Conservation (phyloP, 1,140 invertebrate genomes). For the Megathymus violae region DNA sequence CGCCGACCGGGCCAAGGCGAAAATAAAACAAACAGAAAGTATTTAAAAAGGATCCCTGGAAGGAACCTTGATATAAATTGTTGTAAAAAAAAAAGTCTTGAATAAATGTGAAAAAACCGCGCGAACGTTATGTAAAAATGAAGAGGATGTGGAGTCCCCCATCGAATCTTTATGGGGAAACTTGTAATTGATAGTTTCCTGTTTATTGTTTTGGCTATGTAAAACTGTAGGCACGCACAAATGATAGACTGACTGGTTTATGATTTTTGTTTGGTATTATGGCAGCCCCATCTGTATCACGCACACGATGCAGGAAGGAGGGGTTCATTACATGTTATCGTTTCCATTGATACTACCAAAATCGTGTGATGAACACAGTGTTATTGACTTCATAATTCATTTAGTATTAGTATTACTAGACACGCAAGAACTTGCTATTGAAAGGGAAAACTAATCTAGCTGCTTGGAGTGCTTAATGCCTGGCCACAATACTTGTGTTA, state of each 20-base stretch:
- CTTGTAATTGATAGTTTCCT: slow-evolving; percentile 69
- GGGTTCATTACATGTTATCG: slow-evolving; percentile 55
- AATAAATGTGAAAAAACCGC: slow-evolving; percentile 49
- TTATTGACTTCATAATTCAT: slow-evolving; percentile 72
- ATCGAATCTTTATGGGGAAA: slow-evolving; percentile 70
- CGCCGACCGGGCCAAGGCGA: slow-evolving; percentile 59
- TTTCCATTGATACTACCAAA: slow-evolving; percentile 63
- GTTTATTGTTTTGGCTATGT: slow-evolving; percentile 67
- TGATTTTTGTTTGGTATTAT: slow-evolving; percentile 52
- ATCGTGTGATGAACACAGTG: slow-evolving; percentile 58
- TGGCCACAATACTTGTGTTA: slow-evolving; percentile 44
- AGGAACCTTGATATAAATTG: slow-evolving; percentile 32
- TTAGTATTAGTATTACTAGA: slow-evolving; percentile 68
- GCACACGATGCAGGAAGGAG: slow-evolving; percentile 65
- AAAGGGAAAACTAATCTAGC: slow-evolving; percentile 47
- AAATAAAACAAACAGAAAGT: slow-evolving; percentile 63
- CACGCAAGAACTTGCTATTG: slow-evolving; percentile 67
- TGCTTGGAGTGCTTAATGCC: slow-evolving; percentile 48
- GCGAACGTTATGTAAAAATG: slow-evolving; percentile 47
- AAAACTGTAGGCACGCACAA: slow-evolving; percentile 71
- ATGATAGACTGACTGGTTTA: slow-evolving; percentile 57
- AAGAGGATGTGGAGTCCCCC: slow-evolving; percentile 50
- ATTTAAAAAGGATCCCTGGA: slow-evolving; percentile 48
- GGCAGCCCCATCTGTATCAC: slow-evolving; percentile 67
- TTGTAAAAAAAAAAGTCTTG: slow-evolving; percentile 40